phyloP scores from a whole-genome alignment of 2,797 vertebrate species.

The Cygnus olor region DNA sequence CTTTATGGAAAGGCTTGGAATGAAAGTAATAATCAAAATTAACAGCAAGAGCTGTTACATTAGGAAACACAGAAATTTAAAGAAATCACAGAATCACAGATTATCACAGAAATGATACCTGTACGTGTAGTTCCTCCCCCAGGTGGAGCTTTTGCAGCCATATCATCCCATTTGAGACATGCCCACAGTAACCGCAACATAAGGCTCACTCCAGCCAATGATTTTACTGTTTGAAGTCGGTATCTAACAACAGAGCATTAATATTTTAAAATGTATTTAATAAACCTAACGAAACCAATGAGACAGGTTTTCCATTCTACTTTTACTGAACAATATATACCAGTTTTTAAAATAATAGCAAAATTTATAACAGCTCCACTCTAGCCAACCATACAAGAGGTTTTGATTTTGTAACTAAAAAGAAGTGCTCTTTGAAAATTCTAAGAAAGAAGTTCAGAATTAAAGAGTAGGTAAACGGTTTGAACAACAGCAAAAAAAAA shows the following conservation, averaged over 20 bases:
- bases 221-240: slow-evolving; percentile 94
- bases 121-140: slow-evolving; percentile 92
- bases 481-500: too few species aligned
- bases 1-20: background rate
- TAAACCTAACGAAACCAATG: background rate
- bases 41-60: background rate
- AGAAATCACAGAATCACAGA: too few species aligned
- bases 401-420: background rate
- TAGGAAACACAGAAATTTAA: background rate
- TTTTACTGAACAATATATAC: background rate
- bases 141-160: slow-evolving; percentile 95
- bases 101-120: slow-evolving; percentile 83
- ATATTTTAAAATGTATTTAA: background rate
- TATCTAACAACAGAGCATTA: slow-evolving; percentile 81
- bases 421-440: background rate
- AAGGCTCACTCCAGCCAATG: slow-evolving; percentile 93
- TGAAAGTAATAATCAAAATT: background rate
- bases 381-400: background rate
- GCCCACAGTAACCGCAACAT: slow-evolving; percentile 96
- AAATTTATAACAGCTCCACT: background rate
- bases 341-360: background rate
- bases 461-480: too few species aligned
- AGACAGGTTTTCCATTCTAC: background rate
- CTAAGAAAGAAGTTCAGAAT: background rate
- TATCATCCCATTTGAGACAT: slow-evolving; percentile 95